Conservation (phyloP, 2,888 invertebrate genomes). For the Sclerodermus sp. region DNA sequence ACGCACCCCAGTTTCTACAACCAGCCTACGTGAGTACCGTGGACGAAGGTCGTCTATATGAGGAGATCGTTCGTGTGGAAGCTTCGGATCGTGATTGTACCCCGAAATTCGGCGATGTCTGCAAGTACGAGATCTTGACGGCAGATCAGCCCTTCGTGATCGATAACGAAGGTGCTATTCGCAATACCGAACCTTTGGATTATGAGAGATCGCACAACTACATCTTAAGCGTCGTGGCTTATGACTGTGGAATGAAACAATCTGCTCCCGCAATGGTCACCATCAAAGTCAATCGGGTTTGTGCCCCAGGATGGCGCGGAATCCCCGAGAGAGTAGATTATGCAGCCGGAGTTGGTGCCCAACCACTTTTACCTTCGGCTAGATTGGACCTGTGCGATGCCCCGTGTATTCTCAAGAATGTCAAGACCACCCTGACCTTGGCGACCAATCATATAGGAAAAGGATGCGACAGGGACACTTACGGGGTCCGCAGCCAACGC, state of each 20-base stretch:
- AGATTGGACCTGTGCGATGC: constrained; percentile 67
- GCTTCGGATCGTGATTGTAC: constrained; percentile 94
- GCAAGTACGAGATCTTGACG: constrained; percentile 95
- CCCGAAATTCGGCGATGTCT: constrained; percentile 92
- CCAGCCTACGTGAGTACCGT: constrained; percentile 87
- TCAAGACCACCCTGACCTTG: constrained; percentile 68
- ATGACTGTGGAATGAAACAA: constrained; percentile 95
- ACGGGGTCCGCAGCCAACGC: constrained; percentile 81
- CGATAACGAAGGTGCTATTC: constrained; percentile 89
- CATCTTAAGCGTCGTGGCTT: constrained; percentile 94
- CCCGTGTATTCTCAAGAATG: constrained; percentile 62
- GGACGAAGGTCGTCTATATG: constrained; percentile 88
- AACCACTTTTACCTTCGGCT: constrained; percentile 80
- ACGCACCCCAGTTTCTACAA: constrained; percentile 88
- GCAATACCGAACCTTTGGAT: constrained; percentile 90
- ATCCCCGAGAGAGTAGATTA: constrained; percentile 85
- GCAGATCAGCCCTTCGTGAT: constrained; percentile 89
- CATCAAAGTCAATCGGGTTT: constrained; percentile 76
- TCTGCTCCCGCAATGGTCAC: constrained; percentile 95
- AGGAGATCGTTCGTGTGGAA: constrained; percentile 87
- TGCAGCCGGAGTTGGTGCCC: constrained; percentile 75
- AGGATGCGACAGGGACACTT: constrained; percentile 95
- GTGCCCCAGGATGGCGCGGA: constrained; percentile 62
- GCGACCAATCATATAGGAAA: constrained; percentile 85
- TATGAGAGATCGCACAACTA: constrained; percentile 93